Percentiles rank a stretch among this genome's conserved stretches.
Conservation (phyloP, 2,888 invertebrate genomes). For the Limnephilus auricula region DNA sequence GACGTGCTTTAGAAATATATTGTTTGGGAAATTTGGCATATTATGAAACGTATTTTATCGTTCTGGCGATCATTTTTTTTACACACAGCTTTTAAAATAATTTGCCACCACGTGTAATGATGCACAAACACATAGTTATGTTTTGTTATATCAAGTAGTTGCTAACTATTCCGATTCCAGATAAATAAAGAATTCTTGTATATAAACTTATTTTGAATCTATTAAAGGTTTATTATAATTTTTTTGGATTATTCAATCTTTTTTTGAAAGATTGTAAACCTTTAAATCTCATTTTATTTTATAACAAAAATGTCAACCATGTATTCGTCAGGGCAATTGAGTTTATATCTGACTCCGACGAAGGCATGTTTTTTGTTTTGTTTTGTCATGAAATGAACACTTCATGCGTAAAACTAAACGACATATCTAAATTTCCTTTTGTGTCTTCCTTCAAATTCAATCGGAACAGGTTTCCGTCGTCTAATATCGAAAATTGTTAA, state of each 20-base stretch:
- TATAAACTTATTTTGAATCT: not conserved
- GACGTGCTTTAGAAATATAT: slow-evolving; percentile 45
- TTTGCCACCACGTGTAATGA: not conserved
- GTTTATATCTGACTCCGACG: not conserved
- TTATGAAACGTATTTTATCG: slow-evolving; percentile 3
- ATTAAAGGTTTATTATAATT: not conserved
- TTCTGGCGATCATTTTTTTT: not conserved
- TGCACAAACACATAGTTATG: not conserved
- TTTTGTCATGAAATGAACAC: not conserved
- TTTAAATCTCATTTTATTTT: no score
- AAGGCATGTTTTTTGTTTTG: not conserved
- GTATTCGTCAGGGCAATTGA: no score
- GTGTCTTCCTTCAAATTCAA: not conserved
- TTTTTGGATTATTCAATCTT: not conserved
- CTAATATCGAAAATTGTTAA: not conserved
- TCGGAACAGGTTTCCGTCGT: not conserved
- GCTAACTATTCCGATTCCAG: not conserved
- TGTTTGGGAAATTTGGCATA: slow-evolving; percentile 49
- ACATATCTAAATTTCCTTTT: not conserved
- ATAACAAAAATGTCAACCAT: no score
- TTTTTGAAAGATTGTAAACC: not conserved
- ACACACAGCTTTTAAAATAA: not conserved
- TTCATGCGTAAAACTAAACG: no score
- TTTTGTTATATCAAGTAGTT: not conserved
- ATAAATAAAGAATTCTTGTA: not conserved